Evolutionary conservation across 2,888 invertebrate genomes (phyloP), one percentile per base, ranked within the genome.

Genomic region (Pilophorus perplexus): DNA sequence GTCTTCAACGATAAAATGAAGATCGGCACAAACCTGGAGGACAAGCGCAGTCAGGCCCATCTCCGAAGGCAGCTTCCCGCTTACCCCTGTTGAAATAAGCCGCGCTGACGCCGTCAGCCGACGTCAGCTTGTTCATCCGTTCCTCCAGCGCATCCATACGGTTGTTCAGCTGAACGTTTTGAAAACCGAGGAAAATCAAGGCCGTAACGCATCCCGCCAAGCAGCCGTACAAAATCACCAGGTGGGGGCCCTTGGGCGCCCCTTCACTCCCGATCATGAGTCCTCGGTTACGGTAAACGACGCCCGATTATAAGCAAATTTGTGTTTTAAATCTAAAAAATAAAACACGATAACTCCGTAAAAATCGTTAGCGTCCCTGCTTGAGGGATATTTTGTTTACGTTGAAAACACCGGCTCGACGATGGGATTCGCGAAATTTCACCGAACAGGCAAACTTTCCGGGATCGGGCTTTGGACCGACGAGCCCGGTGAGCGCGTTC

Each of bases 31-130:
- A 22, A 66, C 66, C 66, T 66, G 66, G 66, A n/a, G 66, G 66
- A 66, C 66, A 66, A 66, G 66, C 66, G 66, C 66, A 66, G 25
- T 66, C 66, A 25, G 66, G 66, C 8, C 57, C 44, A n/a, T 54
- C 55, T 16, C 55, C 54, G 44, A 55, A 54, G 6, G 66, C 28
- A 18, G 64, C 64, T 42, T 60, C 60, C n/a, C 60, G 23, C 16
- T 60, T 60, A 22, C 37, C 60, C 28, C 60, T 60, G 44, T 18
- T 18, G 3, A 23, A 16, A 25, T 37, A n/a, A 18, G 57, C 6
- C 14, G 8, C 37, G 16, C 23, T 16, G 25, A 37, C 8, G 12
- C 16, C 60, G 16, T 23, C 57, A 6, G 40, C 12, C 14, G 60
- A 22, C 27, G 52, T 28, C n/a, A 44, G 16, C 27, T 44, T 25